These are phyloP conservation scores for Agriopis leucophaearia DNA, from an alignment of 2,888 invertebrate species.

Conservation along the genomic window DNA sequence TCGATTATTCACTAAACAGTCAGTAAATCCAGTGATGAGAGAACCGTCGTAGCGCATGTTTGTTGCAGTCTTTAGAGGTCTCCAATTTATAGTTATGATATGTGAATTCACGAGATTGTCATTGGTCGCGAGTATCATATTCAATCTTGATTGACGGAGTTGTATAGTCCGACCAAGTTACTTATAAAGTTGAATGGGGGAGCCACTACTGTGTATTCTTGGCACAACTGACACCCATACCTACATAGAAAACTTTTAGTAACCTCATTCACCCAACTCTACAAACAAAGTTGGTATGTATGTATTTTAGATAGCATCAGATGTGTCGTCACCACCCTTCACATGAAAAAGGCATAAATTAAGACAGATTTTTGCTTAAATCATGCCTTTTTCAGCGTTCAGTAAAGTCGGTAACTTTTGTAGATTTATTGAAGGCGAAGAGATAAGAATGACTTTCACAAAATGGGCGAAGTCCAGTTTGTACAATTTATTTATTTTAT, in stretches of 20 bases:
- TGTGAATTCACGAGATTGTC: conserved; percentile 39
- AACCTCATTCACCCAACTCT: not conserved
- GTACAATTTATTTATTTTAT: conserved; percentile 24
- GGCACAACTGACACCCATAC: not conserved
- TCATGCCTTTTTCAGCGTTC: conserved; percentile 22
- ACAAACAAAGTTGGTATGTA: conserved; percentile 10
- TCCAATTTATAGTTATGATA: conserved; percentile 26
- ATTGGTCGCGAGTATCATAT: too few species aligned
- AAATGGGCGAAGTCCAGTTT: conserved; percentile 38
- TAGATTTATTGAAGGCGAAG: conserved; percentile 33
- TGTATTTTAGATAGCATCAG: conserved; percentile 63
- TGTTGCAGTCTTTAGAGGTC: conserved; percentile 19
- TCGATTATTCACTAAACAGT: too few species aligned
- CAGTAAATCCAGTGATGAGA: not conserved
- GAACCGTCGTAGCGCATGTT: conserved; percentile 5
- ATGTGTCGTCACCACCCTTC: conserved; percentile 64
- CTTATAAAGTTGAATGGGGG: not conserved
- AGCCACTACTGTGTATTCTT: not conserved
- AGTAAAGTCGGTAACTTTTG: conserved; percentile 34
- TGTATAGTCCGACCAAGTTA: too few species aligned
- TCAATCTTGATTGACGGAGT: too few species aligned
- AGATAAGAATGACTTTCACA: conserved; percentile 40
- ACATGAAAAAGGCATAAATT: conserved; percentile 41
- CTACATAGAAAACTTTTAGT: too few species aligned
- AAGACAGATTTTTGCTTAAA: not conserved